phyloP scores from a whole-genome alignment of 1,140 invertebrate genomes.

The Apis dorsata region DNA sequence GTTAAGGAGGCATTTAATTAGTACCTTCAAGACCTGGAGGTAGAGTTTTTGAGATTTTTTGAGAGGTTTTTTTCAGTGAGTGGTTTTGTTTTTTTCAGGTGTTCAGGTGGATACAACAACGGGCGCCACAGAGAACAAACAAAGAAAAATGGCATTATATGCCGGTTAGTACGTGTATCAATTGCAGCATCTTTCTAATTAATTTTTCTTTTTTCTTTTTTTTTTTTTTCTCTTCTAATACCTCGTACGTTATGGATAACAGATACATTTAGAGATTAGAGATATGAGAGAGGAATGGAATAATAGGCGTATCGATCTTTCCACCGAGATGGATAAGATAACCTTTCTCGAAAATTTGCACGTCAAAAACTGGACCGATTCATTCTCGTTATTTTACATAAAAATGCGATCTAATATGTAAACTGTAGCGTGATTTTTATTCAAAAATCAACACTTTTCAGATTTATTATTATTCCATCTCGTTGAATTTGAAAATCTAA shows the following conservation, averaged over 20 bases:
- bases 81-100: constrained; percentile 77
- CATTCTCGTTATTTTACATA: background rate
- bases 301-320: constrained; percentile 14
- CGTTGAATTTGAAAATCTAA: constrained; percentile 37
- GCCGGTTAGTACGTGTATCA: constrained; percentile 73
- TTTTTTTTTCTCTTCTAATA: constrained; percentile 26
- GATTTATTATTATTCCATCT: constrained; percentile 19
- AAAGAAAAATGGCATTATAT: constrained; percentile 78
- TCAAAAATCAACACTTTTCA: background rate
- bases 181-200: constrained; percentile 40
- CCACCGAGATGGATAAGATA: constrained; percentile 31
- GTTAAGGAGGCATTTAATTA: constrained; percentile 77
- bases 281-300: constrained; percentile 53
- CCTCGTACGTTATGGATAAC: constrained; percentile 35
- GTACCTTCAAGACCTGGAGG: constrained; percentile 80
- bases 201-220: constrained; percentile 27
- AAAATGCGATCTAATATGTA: no score
- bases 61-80: constrained; percentile 76
- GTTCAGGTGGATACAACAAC: constrained; percentile 79
- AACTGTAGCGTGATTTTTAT: background rate
- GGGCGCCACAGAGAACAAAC: constrained; percentile 80
- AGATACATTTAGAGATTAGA: constrained; percentile 53
- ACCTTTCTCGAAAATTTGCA: background rate
- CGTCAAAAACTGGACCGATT: background rate
- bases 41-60: constrained; percentile 78